These are phyloP conservation scores for Eupithecia subumbrata DNA, from an alignment of 2,888 invertebrate genomes.

Conservation along the genomic window DNA sequence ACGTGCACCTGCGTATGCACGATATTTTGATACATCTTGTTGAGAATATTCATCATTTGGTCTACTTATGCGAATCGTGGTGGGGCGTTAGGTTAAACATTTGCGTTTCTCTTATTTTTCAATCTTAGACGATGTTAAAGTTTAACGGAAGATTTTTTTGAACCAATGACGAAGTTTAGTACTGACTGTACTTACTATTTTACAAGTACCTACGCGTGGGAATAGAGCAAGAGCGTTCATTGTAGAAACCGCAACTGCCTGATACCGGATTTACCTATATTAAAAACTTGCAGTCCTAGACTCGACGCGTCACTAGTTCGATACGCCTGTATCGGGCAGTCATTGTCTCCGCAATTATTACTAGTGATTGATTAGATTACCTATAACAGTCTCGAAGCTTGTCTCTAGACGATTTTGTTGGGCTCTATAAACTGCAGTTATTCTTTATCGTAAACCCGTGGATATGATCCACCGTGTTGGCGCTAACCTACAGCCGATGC, in stretches of 20 bases:
- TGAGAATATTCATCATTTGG: constrained; percentile 64
- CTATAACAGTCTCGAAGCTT: constrained; percentile 13
- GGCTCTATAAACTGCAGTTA: constrained; percentile 28
- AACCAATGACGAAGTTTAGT: not conserved
- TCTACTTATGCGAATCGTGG: constrained; percentile 51
- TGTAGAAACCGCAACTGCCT: constrained; percentile 34
- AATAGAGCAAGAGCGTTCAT: constrained; percentile 27
- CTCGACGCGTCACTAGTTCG: constrained; percentile 1
- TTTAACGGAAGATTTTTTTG: constrained; percentile 31
- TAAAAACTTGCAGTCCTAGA: not conserved
- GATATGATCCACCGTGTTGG: constrained; percentile 2
- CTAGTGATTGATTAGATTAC: constrained; percentile 15
- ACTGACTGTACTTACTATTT: not conserved
- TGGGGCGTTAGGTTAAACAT: constrained; percentile 56
- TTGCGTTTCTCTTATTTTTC: constrained; percentile 6
- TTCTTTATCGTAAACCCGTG: constrained; percentile 5
- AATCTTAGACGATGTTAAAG: constrained; percentile 31
- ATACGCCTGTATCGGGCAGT: constrained; percentile 10
- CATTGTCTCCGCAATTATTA: constrained; percentile 14
- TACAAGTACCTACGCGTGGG: constrained; percentile 20
- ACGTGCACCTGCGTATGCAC: constrained; percentile 41
- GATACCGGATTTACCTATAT: constrained; percentile 27
- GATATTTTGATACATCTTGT: constrained; percentile 66
- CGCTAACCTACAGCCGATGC: constrained; percentile 22
- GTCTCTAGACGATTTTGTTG: constrained; percentile 7